A percentile compares a stretch with the other conserved stretches of the same genome.
phyloP scores from a whole-genome alignment of 2,113 vertebrate genomes.

The Gallinago jamesoni region DNA sequence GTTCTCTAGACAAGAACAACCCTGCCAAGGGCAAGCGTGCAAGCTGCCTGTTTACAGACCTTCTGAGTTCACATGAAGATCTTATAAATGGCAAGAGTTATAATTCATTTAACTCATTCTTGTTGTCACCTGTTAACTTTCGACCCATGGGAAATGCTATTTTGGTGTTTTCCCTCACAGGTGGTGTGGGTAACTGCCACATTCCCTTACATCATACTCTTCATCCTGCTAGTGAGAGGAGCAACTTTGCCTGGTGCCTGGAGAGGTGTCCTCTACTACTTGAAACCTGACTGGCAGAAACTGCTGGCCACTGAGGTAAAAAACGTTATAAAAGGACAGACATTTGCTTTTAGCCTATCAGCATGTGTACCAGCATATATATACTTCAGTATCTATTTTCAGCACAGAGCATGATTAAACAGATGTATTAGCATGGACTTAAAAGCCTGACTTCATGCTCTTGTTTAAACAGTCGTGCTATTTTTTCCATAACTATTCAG shows the following conservation, averaged over 20 bases:
- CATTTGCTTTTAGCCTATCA: background rate
- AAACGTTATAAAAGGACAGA: background rate
- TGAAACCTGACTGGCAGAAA: conserved; percentile 93
- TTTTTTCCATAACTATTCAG: background rate
- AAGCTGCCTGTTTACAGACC: background rate
- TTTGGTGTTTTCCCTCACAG: conserved; percentile 59
- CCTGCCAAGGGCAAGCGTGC: background rate
- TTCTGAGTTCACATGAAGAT: background rate
- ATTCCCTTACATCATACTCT: conserved; percentile 91
- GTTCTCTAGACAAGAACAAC: background rate
- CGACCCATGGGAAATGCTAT: background rate
- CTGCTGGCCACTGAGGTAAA: conserved; percentile 90
- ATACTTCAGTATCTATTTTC: background rate
- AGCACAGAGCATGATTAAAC: background rate
- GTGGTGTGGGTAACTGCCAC: conserved; percentile 99
- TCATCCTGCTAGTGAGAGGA: conserved; percentile 88
- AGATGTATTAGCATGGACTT: background rate
- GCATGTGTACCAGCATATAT: background rate
- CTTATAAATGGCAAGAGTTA: background rate
- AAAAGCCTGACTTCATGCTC: background rate
- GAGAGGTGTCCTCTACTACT: conserved; percentile 93
- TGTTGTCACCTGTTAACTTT: background rate
- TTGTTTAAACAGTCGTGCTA: background rate
- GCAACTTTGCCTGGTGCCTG: conserved; percentile 95
- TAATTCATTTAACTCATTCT: background rate